Evolutionary conservation across 2,797 vertebrate genomes (phyloP), one percentile per base, ranked within the genome.

Genomic region (Uromys caudimaculatus): DNA sequence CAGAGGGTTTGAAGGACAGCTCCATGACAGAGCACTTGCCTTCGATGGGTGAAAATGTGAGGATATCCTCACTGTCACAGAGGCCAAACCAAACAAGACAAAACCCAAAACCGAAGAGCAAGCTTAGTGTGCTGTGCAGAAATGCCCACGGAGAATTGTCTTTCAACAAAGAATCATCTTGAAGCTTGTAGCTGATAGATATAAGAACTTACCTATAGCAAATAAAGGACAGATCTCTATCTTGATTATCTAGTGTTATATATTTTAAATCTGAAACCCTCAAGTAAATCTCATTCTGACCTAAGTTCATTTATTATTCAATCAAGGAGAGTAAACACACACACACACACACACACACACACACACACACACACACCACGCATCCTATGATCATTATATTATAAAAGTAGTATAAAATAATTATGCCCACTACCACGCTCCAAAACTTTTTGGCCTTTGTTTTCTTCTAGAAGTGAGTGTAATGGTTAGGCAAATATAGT

Each of bases 201-300:
- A 12, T 23, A 87, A 62, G 44, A 73, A 29, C n/a, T 64, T n/a
- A 67, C 8, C 38, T 78, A 7, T 41, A 56, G 29, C 27, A 64
- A 44, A 38, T 8, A 76, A 47, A 88, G 1, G n/a, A 29, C 5
- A 89, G 86, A 41, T 10, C 7, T 41, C 90, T 86, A 69, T 21
- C 35, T 41, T 69, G 47, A 47, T 89, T 75, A 17, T 89, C n/a
- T 71, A 38, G 41, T 50, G 38, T 44, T 3, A 13, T 19, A 19
- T 67, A 29, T 91, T 84, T 92, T 50, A 60, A 69, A 78, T 97
- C 32, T 95, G 41, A 69, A 60, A 77, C 2, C 52, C 52, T 87
- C 35, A 81, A 54, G 16, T 81, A 85, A 87, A 90, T 95, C 56
- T 60, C 78, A 73, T 41, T 35, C 38, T n/a, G 24, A 7, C 35